A percentile compares a stretch with the other conserved stretches of the same genome.
phyloP scores from a whole-genome alignment of 2,113 vertebrate genomes.

The Nesogale talazaci region DNA sequence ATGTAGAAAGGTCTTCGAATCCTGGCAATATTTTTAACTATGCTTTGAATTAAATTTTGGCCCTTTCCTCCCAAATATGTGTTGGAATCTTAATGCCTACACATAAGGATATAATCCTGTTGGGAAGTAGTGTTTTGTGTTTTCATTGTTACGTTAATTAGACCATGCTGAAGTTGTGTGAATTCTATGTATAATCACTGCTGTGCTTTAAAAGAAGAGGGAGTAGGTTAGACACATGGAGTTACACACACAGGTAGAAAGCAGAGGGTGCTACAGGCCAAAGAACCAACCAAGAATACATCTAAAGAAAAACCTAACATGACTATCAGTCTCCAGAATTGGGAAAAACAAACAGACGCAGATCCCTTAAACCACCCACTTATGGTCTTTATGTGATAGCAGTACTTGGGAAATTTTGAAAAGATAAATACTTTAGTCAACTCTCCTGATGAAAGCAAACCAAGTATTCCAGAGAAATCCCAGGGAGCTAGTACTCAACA shows the following conservation, averaged over 20 bases:
- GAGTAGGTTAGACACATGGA: neutral
- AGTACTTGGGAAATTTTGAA: neutral
- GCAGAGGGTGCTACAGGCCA: neutral
- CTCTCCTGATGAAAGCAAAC: too few relatives aligned
- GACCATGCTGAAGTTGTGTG: neutral
- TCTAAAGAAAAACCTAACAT: neutral
- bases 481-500: too few relatives aligned
- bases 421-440: too few relatives aligned
- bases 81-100: neutral
- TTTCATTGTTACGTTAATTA: neutral
- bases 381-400: neutral
- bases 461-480: too few relatives aligned
- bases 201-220: neutral
- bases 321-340: neutral
- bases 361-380: neutral
- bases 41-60: neutral
- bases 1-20: conserved; percentile 19
- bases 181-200: neutral
- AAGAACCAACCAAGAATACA: neutral
- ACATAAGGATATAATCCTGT: neutral
- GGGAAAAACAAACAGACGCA: neutral
- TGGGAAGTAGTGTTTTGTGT: neutral
- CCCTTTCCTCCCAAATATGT: neutral
- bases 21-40: conserved; percentile 12
- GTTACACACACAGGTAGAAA: neutral